phyloP scores from a whole-genome alignment of 2,888 invertebrate genomes.

The Aporophyla nigra region DNA sequence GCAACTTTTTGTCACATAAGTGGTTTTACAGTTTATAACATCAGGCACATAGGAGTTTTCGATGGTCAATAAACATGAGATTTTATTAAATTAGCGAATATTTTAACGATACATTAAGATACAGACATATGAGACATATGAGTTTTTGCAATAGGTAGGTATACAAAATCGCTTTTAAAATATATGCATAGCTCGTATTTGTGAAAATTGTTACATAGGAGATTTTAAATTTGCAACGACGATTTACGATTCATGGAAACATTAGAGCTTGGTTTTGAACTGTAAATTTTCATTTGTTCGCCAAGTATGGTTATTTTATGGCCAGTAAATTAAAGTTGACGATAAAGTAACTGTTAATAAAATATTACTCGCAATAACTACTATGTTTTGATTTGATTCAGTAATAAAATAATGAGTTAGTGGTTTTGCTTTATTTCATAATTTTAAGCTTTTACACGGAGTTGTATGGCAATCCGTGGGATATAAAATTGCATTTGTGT shows the following conservation, averaged over 20 bases:
- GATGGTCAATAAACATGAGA: too few relatives aligned
- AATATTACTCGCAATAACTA: background rate
- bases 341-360: conserved; percentile 33
- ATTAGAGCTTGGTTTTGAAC: conserved; percentile 19
- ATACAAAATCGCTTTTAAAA: too few relatives aligned
- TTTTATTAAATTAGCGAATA: too few relatives aligned
- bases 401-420: conserved; percentile 24
- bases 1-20: too few relatives aligned
- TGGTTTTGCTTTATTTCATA: background rate
- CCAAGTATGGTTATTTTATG: conserved; percentile 15
- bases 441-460: background rate
- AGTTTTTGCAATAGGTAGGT: too few relatives aligned
- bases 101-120: too few relatives aligned
- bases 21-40: too few relatives aligned
- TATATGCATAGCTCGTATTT: too few relatives aligned
- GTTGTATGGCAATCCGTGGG: background rate
- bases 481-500: background rate
- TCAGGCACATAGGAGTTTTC: too few relatives aligned
- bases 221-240: too few relatives aligned
- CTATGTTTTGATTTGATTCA: conserved; percentile 20
- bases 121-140: too few relatives aligned
- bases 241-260: conserved; percentile 19
- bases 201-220: too few relatives aligned
- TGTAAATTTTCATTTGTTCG: conserved; percentile 21
- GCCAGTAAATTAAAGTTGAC: conserved; percentile 36